Evolutionary conservation across 2,113 vertebrate genomes (phyloP).

Genomic region (Psammodynastes pulverulentus): DNA sequence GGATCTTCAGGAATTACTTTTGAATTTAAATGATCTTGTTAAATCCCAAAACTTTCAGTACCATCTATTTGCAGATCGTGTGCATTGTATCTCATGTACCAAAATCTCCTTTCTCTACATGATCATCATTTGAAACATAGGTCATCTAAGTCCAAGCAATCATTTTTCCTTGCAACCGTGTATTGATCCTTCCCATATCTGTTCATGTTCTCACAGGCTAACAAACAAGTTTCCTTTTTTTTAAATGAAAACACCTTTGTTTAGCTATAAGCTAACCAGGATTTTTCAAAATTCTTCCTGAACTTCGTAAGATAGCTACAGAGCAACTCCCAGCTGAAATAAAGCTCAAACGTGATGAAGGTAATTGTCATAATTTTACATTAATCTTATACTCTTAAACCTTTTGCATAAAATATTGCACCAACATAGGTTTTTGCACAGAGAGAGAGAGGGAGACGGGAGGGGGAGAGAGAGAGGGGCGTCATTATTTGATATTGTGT

Average conservation of each 20-base stretch:
- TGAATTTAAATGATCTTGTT: neutral
- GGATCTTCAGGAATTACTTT: neutral
- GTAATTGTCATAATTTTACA: constrained; percentile 1
- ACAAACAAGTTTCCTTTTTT: constrained; percentile 22
- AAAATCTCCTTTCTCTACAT: neutral
- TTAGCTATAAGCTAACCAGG: neutral
- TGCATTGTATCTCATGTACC: neutral
- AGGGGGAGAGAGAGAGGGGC: neutral
- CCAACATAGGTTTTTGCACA: too few relatives aligned
- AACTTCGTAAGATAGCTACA: neutral
- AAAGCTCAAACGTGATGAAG: constrained; percentile 26
- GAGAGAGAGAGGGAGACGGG: neutral
- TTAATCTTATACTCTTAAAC: neutral
- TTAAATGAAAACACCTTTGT: constrained; percentile 3
- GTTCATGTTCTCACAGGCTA: neutral
- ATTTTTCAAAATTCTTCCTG: constrained; percentile 24
- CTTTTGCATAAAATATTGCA: constrained; percentile 2
- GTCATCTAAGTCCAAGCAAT: too few relatives aligned
- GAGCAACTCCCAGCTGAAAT: constrained; percentile 36
- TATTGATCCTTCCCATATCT: neutral
- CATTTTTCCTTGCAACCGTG: neutral
- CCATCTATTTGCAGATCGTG: neutral
- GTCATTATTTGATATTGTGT: constrained; percentile 38
- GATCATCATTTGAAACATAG: neutral
- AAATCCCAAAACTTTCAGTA: neutral